These are phyloP conservation scores for Oreochromis niloticus DNA, from an alignment of 2,113 vertebrate species.

Conservation along the genomic window DNA sequence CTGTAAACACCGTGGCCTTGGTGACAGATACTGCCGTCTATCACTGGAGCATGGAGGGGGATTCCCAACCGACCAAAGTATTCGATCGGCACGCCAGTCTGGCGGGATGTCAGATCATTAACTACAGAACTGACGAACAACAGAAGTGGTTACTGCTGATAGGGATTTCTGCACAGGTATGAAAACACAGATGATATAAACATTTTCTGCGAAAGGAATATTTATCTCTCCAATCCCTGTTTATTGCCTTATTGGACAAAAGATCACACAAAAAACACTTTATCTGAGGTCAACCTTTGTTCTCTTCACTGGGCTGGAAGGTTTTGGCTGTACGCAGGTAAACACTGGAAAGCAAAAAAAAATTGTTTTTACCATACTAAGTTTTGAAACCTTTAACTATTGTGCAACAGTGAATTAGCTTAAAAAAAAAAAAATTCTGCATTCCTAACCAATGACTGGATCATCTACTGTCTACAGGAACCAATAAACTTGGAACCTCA, in stretches of 20 bases:
- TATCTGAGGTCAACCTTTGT: not conserved
- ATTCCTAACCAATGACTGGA: not conserved
- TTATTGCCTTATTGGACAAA: not conserved
- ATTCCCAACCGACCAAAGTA: constrained; percentile 86
- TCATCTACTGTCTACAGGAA: not conserved
- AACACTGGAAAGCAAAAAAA: not conserved
- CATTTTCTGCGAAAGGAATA: not conserved
- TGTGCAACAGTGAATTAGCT: not conserved
- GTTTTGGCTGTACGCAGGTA: not conserved
- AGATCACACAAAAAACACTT: not conserved
- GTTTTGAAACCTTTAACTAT: not conserved
- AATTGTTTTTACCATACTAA: not conserved
- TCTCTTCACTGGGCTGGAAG: not conserved
- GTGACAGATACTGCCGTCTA: constrained; percentile 87
- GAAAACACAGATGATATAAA: not conserved
- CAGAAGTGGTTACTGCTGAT: constrained; percentile 91
- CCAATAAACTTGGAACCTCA: not conserved
- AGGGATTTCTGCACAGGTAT: constrained; percentile 90
- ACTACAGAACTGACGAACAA: constrained; percentile 87
- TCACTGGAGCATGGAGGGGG: constrained; percentile 94
- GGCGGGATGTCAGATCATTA: constrained; percentile 87
- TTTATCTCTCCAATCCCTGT: not conserved
- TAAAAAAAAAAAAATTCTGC: not conserved
- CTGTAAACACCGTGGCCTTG: constrained; percentile 85
- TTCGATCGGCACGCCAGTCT: constrained; percentile 89